Conservation (phyloP, 2,888 invertebrate genomes). For the Carabus problematicus region DNA sequence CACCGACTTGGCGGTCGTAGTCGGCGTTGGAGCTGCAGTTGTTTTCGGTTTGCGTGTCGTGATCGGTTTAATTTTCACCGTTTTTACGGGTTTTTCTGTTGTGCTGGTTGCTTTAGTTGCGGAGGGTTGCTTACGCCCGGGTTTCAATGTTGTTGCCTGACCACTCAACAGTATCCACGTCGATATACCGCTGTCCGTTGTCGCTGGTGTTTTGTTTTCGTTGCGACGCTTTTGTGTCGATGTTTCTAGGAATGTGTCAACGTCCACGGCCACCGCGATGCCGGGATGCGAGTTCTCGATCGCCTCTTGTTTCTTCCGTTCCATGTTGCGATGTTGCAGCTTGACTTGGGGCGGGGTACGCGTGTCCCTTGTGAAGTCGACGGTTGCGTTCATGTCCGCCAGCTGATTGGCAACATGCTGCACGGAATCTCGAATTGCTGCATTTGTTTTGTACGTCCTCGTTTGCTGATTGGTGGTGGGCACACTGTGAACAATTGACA, state of each 20-base stretch:
- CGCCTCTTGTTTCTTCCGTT: constrained; percentile 51
- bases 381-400: constrained; percentile 59
- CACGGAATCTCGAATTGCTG: constrained; percentile 65
- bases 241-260: constrained; percentile 52
- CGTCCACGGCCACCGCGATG: constrained; percentile 66
- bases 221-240: constrained; percentile 55
- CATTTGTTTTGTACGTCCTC: constrained; percentile 52
- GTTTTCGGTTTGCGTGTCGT: constrained; percentile 46
- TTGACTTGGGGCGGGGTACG: constrained; percentile 71
- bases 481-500: constrained; percentile 26
- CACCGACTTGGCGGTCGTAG: constrained; percentile 59
- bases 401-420: constrained; percentile 67
- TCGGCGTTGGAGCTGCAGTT: constrained; percentile 53
- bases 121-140: constrained; percentile 54
- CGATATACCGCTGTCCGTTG: constrained; percentile 71
- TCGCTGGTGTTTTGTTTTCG: constrained; percentile 60
- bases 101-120: constrained; percentile 52
- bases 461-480: constrained; percentile 29
- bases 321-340: constrained; percentile 60
- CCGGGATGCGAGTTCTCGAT: constrained; percentile 68
- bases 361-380: constrained; percentile 64
- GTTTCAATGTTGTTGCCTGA: constrained; percentile 56
- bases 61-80: constrained; percentile 44
- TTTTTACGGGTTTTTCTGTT: constrained; percentile 47
- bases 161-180: constrained; percentile 79